Percentiles rank a stretch among this genome's conserved stretches.
Evolutionary conservation across 1,140 invertebrate species (phyloP).

Genomic region (Aphelinus certus): DNA sequence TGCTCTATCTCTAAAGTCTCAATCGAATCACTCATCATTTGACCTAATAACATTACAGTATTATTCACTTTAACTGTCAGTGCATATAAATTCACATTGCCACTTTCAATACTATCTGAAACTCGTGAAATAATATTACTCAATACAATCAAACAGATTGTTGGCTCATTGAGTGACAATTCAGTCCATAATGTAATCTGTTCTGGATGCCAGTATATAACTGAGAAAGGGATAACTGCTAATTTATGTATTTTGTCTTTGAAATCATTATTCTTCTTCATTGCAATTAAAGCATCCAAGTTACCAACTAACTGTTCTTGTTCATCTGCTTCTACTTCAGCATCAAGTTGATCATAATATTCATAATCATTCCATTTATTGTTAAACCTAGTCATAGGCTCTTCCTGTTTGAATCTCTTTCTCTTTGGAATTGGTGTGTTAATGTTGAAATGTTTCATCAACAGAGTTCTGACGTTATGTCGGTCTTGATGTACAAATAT

Average conservation of each 20-base stretch:
- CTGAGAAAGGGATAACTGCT: conserved; percentile 22
- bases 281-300: conserved; percentile 8
- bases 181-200: conserved; percentile 30
- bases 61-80: conserved; percentile 20
- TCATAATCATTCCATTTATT: conserved; percentile 33
- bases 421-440: background rate
- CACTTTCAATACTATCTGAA: conserved; percentile 20
- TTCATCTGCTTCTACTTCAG: conserved; percentile 3
- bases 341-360: conserved; percentile 30
- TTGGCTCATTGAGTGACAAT: conserved; percentile 22
- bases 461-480: conserved; percentile 14
- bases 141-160: conserved; percentile 22
- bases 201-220: conserved; percentile 30
- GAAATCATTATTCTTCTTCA: conserved; percentile 20
- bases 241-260: conserved; percentile 34
- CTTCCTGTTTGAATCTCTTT: background rate
- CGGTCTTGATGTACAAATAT: conserved; percentile 30
- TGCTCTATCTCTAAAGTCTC: conserved; percentile 9
- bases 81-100: conserved; percentile 23
- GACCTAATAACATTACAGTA: conserved; percentile 31
- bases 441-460: conserved; percentile 33
- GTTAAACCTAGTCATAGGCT: background rate
- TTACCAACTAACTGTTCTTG: background rate
- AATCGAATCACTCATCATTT: conserved; percentile 27
- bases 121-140: conserved; percentile 24